Base-by-base conservation (phyloP, 1,140 invertebrate species). In the Portunus trituberculatus region DNA sequence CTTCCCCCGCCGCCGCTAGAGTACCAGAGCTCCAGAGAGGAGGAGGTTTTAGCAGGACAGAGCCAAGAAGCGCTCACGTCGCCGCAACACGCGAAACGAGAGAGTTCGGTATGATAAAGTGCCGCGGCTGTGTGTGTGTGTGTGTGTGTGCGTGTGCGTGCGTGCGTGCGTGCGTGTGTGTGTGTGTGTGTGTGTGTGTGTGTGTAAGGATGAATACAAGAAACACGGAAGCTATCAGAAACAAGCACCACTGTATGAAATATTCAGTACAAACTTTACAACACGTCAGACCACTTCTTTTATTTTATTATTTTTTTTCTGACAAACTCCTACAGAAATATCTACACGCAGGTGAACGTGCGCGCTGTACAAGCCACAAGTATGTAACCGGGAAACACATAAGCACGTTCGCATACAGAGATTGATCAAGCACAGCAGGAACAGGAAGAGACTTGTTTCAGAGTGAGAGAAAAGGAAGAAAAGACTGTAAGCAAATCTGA, bases 41-140 rank as follows among this genome's bases (percentile, higher is more conserved):
- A 45, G 10, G 76, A 29, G 10, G 39, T 88, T 0, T 52, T 52
- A 1, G 29, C 25, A 28, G 90, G 67, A 46, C 32, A 39, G n/a
- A 91, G 39, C n/a, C 87, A 94, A 12, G 88, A 91, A 16, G 91
- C 93, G 8, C 93, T 88, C 10, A 83, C 14, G 25, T 91, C 93
- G 6, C 93, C 93, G n/a, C 39, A 91, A 25, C 45, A 84, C 0
- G n/a, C 25, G 29, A 91, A 94, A 28, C 32, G 93, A 31, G 93
- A 94, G 45, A 94, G 93, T 28, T 94, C 93, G 4, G 93, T 94
- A 94, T 94, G 93, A 94, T 94, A 67, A 59, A 31, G 29, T 76
- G 89, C 67, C 25, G 67, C 16, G 52, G 10, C 12, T 59, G 52
- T 59, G 52, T 59, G 67, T 76, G 67, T 76, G 67, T 25, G 67